phyloP scores from a whole-genome alignment of 2,113 vertebrate genomes.

The Hyperoodon ampullatus region DNA sequence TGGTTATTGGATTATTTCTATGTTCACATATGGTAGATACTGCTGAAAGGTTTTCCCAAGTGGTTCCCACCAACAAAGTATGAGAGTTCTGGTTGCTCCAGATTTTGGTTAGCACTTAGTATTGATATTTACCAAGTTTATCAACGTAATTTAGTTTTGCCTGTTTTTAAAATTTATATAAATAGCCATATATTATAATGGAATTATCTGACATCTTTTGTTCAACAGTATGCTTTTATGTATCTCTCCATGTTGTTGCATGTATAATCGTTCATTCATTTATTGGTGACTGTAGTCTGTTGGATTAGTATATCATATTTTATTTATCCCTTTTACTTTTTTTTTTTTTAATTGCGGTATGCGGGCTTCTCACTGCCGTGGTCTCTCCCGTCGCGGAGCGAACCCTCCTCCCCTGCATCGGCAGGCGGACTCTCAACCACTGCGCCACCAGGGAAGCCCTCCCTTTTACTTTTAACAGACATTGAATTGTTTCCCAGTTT shows the following conservation, averaged over 20 bases:
- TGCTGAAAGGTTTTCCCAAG: neutral
- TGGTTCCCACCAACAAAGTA: neutral
- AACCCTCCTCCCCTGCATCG: no score
- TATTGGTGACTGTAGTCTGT: neutral
- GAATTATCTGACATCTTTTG: neutral
- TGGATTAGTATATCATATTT: neutral
- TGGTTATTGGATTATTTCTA: neutral
- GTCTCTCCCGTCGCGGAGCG: no score
- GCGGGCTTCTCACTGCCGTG: no score
- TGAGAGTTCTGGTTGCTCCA: neutral
- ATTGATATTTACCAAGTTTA: neutral
- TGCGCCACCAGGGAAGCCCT: no score
- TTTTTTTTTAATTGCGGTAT: no score
- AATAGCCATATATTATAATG: neutral
- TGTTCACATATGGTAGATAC: neutral
- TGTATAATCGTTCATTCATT: neutral
- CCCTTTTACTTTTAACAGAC: neutral
- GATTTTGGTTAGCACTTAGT: neutral
- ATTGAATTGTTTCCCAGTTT: neutral
- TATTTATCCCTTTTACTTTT: neutral
- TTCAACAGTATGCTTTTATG: neutral
- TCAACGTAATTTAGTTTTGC: neutral
- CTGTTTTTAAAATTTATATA: neutral
- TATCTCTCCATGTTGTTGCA: neutral
- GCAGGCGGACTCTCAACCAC: no score